Evolutionary conservation across 2,113 vertebrate species (phyloP).

Genomic region (Hippoglossus stenolepis): DNA sequence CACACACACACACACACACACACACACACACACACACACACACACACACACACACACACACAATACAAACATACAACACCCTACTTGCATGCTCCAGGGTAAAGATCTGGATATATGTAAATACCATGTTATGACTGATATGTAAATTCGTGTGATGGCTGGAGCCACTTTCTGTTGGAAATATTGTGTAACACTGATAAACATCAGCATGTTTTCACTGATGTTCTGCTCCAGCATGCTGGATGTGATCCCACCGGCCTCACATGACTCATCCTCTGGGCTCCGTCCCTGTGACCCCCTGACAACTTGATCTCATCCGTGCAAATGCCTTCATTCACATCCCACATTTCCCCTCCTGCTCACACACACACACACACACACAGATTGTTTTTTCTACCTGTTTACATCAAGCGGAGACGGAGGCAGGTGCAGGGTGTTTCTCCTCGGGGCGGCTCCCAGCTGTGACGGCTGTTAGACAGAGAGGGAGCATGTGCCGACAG

Average conservation of each 20-base stretch:
- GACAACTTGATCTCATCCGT: slow-evolving; percentile 42
- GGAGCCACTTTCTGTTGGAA: not conserved
- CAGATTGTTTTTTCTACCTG: slow-evolving; percentile 24
- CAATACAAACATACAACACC: no score
- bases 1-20: not conserved
- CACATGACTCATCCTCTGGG: slow-evolving; percentile 32
- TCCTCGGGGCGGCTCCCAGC: slow-evolving; percentile 50
- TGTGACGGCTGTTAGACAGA: slow-evolving; percentile 57
- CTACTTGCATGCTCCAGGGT: not conserved
- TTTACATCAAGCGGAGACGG: slow-evolving; percentile 65
- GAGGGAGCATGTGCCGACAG: slow-evolving; percentile 50
- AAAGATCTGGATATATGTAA: not conserved
- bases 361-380: not conserved
- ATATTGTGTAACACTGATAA: not conserved
- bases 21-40: no score
- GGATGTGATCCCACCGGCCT: slow-evolving; percentile 36
- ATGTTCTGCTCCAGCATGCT: slow-evolving; percentile 39
- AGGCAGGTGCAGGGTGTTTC: slow-evolving; percentile 72
- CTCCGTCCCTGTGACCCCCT: slow-evolving; percentile 1
- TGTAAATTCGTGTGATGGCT: not conserved
- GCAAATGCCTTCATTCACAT: slow-evolving; percentile 26
- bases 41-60: no score
- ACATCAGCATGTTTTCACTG: not conserved
- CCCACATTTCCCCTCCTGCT: not conserved
- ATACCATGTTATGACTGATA: not conserved